These are phyloP conservation scores for Archocentrus centrarchus DNA, from an alignment of 2,113 vertebrate genomes.

Conservation along the genomic window DNA sequence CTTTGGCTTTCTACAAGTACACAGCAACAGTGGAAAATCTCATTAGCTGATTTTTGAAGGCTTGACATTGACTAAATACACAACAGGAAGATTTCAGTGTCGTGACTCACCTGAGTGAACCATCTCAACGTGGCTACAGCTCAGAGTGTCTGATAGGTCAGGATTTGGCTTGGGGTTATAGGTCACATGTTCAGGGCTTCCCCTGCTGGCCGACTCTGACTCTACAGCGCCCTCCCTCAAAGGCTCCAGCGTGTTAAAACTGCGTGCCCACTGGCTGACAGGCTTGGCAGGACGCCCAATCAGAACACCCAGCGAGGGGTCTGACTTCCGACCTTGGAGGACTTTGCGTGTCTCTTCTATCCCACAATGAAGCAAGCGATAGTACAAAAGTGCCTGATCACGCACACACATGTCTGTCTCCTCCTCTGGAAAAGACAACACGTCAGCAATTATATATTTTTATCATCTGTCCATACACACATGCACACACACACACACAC, in stretches of 20 bases:
- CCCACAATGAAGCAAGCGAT: constrained; percentile 88
- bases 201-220: constrained; percentile 70
- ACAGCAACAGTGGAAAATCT: neutral
- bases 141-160: constrained; percentile 51
- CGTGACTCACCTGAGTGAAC: constrained; percentile 53
- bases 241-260: constrained; percentile 89
- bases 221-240: constrained; percentile 80
- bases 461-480: neutral
- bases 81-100: neutral
- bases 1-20: neutral
- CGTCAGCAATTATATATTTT: neutral
- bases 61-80: neutral
- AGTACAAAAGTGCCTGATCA: constrained; percentile 93
- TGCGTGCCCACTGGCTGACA: constrained; percentile 85
- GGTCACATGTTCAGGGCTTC: constrained; percentile 67
- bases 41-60: neutral
- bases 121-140: neutral
- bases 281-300: constrained; percentile 85
- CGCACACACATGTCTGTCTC: constrained; percentile 91
- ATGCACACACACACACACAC: constrained; percentile 6
- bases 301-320: constrained; percentile 89
- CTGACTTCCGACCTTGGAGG: constrained; percentile 89
- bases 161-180: constrained; percentile 33
- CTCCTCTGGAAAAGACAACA: constrained; percentile 85
- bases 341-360: constrained; percentile 83